phyloP scores from a whole-genome alignment of 2,797 vertebrate genomes.

The Enteromius afrohamiltoni region DNA sequence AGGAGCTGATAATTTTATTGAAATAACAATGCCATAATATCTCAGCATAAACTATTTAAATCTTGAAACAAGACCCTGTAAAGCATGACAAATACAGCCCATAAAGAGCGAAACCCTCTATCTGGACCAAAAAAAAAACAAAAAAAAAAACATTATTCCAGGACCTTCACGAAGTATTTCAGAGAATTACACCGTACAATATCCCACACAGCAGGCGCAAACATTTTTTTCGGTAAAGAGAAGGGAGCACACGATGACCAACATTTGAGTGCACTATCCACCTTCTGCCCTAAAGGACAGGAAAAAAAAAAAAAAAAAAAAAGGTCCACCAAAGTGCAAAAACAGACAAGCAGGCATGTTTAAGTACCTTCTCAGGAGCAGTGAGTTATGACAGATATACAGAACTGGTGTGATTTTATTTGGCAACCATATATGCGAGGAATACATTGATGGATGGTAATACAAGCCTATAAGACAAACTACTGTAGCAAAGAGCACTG shows the following conservation, averaged over 20 bases:
- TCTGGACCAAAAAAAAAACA: slow-evolving; percentile 22
- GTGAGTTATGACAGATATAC: background rate
- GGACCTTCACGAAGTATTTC: slow-evolving; percentile 11
- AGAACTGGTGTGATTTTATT: slow-evolving; percentile 29
- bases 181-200: slow-evolving; percentile 53
- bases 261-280: background rate
- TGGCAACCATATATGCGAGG: slow-evolving; percentile 28
- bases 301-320: background rate
- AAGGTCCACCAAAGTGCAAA: slow-evolving; percentile 7
- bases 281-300: slow-evolving; percentile 2
- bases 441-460: slow-evolving; percentile 30
- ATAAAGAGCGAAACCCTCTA: slow-evolving; percentile 53
- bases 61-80: slow-evolving; percentile 72
- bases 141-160: slow-evolving; percentile 32
- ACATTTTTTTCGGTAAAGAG: slow-evolving; percentile 44
- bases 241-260: background rate
- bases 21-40: slow-evolving; percentile 79
- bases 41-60: slow-evolving; percentile 71
- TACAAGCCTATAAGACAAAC: slow-evolving; percentile 1
- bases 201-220: slow-evolving; percentile 63
- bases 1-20: slow-evolving; percentile 78
- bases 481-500: slow-evolving; percentile 1
- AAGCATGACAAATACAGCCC: slow-evolving; percentile 65
- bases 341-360: background rate
- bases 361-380: background rate